Evolutionary conservation across 2,113 vertebrate genomes (phyloP), one percentile per base, ranked within the genome.

Genomic region (Pelecanoides urinatrix): DNA sequence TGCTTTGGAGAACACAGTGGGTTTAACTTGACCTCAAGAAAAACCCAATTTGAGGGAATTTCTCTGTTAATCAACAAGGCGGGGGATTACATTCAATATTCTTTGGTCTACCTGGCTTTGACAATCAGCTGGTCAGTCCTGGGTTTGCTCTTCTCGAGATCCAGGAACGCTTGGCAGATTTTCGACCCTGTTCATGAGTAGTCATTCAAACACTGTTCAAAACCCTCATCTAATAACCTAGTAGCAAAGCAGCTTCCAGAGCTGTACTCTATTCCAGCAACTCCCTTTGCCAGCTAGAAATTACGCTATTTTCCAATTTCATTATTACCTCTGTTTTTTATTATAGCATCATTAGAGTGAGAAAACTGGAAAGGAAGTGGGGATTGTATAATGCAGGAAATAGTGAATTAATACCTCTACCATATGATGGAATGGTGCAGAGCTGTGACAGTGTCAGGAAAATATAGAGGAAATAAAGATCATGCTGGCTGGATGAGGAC

Each of bases 311-410:
- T 95, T 95, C 95, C 95, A 59, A 70, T 93, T 94, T 92, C 91
- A 92, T 96, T 94, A 94, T 92, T 96, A 91, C 93, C 79, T 91
- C 88, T 96, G 95, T 56, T 92, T 96, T 97, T 97, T 97, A 97
- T 96, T 97, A 95, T 29, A 82, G 86, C 91, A 92, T 97, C 91
- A 87, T 92, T 91, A 91, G 56, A 88, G 95, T 97, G 96, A 96
- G 96, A 97, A 97, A 95, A 92, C 91, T 96, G 94, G 94, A 95
- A 90, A 90, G 94, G 95, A 97, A 97, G 86, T 34, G 29, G 44
- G 58, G 91, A 95, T 95, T 97, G 91, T 95, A 94, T 94, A 95
- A 96, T 94, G 71, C 77, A 95, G 97, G 96, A 97, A 97, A 92
- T 47, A 91, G 95, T 76, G 96, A 95, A 96, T 95, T 92, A 97